These are phyloP conservation scores for Ptychoptera albimana DNA, from an alignment of 2,888 invertebrate species.

Conservation along the genomic window DNA sequence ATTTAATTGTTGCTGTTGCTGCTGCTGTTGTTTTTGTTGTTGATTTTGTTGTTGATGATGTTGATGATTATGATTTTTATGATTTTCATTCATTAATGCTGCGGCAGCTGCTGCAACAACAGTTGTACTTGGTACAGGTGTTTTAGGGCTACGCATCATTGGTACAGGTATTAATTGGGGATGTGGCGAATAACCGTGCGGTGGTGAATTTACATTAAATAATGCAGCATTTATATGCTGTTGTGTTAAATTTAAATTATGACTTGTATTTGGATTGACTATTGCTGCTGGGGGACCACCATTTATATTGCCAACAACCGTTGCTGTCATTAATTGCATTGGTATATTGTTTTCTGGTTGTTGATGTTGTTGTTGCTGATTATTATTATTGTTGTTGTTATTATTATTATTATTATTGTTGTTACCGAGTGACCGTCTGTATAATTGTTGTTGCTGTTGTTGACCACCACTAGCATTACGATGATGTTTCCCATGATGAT, in stretches of 20 bases:
- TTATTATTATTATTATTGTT: constrained; percentile 13
- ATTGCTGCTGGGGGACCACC: background rate
- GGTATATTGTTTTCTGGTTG: background rate
- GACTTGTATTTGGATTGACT: background rate
- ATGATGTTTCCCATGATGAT: constrained; percentile 21
- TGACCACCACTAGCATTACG: constrained; percentile 18
- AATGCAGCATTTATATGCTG: constrained; percentile 16
- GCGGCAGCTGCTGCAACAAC: background rate
- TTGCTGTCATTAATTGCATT: background rate
- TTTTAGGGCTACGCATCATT: constrained; percentile 1
- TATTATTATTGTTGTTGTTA: background rate
- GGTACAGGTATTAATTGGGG: background rate
- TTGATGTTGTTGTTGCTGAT: constrained; percentile 11
- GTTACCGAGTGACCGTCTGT: constrained; percentile 11
- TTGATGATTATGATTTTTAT: constrained; percentile 6
- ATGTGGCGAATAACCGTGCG: constrained; percentile 14
- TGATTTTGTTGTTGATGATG: background rate
- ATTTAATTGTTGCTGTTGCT: background rate
- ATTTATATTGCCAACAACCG: background rate
- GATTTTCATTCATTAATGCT: constrained; percentile 10
- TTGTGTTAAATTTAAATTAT: constrained; percentile 14
- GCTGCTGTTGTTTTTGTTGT: constrained; percentile 4
- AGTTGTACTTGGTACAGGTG: background rate
- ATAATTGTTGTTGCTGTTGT: constrained; percentile 9
- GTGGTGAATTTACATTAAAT: constrained; percentile 15